Conservation (phyloP, 2,888 invertebrate species). For the Limenitis camilla region DNA sequence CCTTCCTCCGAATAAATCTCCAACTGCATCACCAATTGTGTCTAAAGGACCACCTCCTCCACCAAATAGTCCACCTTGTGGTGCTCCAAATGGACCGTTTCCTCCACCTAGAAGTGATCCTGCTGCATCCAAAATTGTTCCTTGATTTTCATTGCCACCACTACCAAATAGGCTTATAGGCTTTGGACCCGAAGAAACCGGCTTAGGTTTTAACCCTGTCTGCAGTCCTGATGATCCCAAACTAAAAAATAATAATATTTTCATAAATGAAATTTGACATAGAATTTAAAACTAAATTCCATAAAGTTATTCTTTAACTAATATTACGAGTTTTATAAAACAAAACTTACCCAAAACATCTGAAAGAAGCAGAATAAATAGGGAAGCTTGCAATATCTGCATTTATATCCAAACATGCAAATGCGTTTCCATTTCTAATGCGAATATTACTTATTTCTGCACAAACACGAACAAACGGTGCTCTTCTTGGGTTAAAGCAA, state of each 20-base stretch:
- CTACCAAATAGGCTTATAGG: slow-evolving; percentile 58
- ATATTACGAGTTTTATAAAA: background rate
- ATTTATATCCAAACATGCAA: slow-evolving; percentile 84
- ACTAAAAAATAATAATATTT: slow-evolving; percentile 36
- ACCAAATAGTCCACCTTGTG: slow-evolving; percentile 21
- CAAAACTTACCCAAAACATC: slow-evolving; percentile 60
- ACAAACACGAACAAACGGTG: slow-evolving; percentile 81
- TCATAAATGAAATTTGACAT: background rate
- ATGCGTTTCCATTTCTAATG: slow-evolving; percentile 84
- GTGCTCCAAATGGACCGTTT: slow-evolving; percentile 26
- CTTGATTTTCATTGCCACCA: slow-evolving; percentile 39
- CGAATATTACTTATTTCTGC: slow-evolving; percentile 86
- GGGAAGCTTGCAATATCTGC: slow-evolving; percentile 77
- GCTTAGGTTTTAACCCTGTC: slow-evolving; percentile 65
- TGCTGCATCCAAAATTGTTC: slow-evolving; percentile 30
- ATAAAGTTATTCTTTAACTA: background rate
- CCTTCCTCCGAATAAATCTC: slow-evolving; percentile 51
- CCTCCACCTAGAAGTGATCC: slow-evolving; percentile 29
- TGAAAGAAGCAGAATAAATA: slow-evolving; percentile 72
- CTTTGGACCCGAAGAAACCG: slow-evolving; percentile 53
- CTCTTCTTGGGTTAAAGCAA: slow-evolving; percentile 81
- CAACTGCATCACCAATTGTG: slow-evolving; percentile 58
- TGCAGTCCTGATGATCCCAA: slow-evolving; percentile 59
- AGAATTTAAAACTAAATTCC: background rate
- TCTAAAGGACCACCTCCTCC: slow-evolving; percentile 52